Evolutionary conservation across 2,797 vertebrate genomes (phyloP), one percentile per base, ranked within the genome.

Genomic region (Delichon dasypus): DNA sequence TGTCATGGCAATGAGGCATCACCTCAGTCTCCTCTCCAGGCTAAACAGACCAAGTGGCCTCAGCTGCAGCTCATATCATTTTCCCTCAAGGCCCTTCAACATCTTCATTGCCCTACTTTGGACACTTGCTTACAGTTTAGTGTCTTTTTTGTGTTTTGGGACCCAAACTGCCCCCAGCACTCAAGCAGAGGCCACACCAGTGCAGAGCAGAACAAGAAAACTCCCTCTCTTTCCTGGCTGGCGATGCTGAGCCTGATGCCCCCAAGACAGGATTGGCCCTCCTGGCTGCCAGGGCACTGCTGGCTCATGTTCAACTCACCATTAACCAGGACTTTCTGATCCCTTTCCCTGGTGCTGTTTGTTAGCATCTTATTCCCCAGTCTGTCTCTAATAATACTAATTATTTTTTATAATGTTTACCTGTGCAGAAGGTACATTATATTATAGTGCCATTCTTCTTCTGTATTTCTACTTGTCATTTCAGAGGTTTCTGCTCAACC

Each of bases 211-310:
- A 54, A 8, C 0, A 0, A 47, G 9, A 62, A 10, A 68, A 32
- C 62, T 15, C 18, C 21, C 17, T 67, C 22, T 34, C 16, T 48
- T 27, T 9, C 19, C 18, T 0, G 0, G 26, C 26, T 68, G 40
- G 6, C 0, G 0, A 36, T 54, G 40, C 30, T 67, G 21, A 1
- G 0, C 18, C 34, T 68, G 40, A 20, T 48, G 42, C 1, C n/a
- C 1, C 13, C 6, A 17, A 55, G 11, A 32, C 11, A n/a, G 0
- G 0, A 2, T 0, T n/a, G 34, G 1, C 15, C 16, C 6, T 70
- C 9, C 50, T 44, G 50, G 19, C 32, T 70, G 19, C 32, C 55
- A 76, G 25, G 3, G 4, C 16, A 25, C 50, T 70, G 71, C 32
- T 57, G 55, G 6, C 32, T 64, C 13, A 10, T 20, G 4, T 25